Percentiles rank a stretch among this genome's conserved stretches.
Evolutionary conservation across 2,797 vertebrate genomes (phyloP).

Genomic region (Gadopsis marmoratus): DNA sequence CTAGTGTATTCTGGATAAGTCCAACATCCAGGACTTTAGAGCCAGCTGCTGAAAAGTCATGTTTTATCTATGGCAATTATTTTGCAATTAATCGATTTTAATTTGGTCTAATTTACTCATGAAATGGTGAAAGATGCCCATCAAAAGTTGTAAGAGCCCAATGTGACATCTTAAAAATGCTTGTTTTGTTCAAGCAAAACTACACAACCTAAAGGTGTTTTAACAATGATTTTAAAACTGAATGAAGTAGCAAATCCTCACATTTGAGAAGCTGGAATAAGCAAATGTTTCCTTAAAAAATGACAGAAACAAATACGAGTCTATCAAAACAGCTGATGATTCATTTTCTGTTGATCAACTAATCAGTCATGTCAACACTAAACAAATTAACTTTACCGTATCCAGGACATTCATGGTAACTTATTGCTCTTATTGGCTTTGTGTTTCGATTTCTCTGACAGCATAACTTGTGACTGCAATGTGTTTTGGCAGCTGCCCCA

Average conservation of each 20-base stretch:
- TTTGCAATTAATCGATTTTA: not conserved
- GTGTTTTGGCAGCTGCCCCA: not conserved
- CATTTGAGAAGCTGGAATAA: not conserved
- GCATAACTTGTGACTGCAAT: not conserved
- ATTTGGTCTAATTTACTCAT: not conserved
- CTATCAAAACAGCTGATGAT: not conserved
- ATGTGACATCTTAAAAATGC: not conserved
- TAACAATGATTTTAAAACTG: not conserved
- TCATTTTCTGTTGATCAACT: not conserved
- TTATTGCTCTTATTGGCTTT: not conserved
- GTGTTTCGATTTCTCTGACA: not conserved
- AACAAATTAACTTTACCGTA: not conserved
- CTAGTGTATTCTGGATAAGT: not conserved
- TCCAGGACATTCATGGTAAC: not conserved
- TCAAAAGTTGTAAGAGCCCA: not conserved
- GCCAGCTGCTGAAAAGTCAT: not conserved
- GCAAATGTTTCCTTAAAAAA: not conserved
- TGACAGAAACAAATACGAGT: not conserved
- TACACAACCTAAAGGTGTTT: not conserved
- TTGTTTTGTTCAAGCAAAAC: not conserved
- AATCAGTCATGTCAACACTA: not conserved
- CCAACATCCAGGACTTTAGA: not conserved
- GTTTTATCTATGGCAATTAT: not conserved
- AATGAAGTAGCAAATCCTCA: not conserved
- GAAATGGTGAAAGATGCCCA: not conserved